Evolutionary conservation across 2,113 vertebrate genomes (phyloP).

Genomic region (Tetrao urogallus): DNA sequence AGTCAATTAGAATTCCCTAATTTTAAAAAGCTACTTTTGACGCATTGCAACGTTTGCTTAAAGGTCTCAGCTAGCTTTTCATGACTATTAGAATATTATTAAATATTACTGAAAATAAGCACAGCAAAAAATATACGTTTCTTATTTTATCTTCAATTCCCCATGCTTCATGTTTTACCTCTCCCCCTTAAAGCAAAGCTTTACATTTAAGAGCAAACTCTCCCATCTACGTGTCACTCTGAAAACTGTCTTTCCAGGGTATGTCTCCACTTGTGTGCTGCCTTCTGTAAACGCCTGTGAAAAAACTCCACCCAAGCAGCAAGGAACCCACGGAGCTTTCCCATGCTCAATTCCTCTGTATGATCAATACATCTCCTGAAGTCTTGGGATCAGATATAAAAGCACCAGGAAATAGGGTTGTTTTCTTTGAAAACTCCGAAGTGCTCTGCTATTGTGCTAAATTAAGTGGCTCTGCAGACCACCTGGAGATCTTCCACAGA

Average conservation of each 20-base stretch:
- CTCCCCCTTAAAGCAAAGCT: background rate
- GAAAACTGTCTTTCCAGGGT: background rate
- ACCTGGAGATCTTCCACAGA: background rate
- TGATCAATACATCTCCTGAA: background rate
- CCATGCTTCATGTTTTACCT: background rate
- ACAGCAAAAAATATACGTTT: background rate
- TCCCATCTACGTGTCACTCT: background rate
- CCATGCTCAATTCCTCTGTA: background rate
- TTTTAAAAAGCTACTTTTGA: background rate
- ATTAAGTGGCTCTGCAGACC: background rate
- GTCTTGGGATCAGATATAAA: background rate
- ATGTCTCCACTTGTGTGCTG: background rate
- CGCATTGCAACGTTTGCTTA: rapidly evolving
- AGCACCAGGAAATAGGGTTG: background rate
- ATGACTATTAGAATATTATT: background rate
- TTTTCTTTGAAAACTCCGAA: background rate
- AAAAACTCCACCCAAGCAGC: background rate
- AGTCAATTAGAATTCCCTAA: background rate
- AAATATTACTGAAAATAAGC: background rate
- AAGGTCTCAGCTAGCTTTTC: background rate
- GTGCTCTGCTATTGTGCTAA: background rate
- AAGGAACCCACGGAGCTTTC: background rate
- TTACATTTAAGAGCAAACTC: background rate
- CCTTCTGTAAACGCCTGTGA: background rate
- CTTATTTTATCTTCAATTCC: background rate